Conservation (phyloP, 2,797 vertebrate species). For the Fistularia tabacaria region DNA sequence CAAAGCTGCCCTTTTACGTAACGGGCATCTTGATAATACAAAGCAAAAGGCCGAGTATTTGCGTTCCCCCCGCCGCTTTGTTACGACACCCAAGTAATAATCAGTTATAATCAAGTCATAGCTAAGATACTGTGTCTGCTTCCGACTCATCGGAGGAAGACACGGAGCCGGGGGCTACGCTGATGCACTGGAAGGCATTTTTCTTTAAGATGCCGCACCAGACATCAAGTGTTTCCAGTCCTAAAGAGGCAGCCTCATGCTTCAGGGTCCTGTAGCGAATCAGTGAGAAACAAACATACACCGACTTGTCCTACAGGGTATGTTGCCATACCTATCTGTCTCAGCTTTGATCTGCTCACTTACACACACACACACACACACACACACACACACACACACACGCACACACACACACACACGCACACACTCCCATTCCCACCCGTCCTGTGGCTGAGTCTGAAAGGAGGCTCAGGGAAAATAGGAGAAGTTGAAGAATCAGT, state of each 20-base stretch:
- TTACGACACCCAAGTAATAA: no score
- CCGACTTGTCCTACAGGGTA: conserved; percentile 39
- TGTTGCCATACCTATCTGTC: conserved; percentile 40
- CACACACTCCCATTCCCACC: background rate
- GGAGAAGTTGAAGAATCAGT: conserved; percentile 57
- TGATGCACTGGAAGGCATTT: background rate
- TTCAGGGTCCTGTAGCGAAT: conserved; percentile 31
- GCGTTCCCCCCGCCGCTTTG: no score
- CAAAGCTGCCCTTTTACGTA: no score
- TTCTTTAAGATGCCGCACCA: conserved; percentile 6
- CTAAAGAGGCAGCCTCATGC: conserved; percentile 12
- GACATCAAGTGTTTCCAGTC: conserved; percentile 19
- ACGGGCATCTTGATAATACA: no score
- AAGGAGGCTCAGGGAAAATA: conserved; percentile 31
- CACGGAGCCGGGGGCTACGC: no score
- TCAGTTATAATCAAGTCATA: no score
- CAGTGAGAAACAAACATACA: conserved; percentile 30
- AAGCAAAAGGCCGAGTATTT: no score
- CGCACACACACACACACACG: no score
- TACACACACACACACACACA: background rate
- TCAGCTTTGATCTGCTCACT: conserved; percentile 55
- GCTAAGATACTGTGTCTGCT: no score
- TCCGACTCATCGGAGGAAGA: no score
- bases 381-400: no score
- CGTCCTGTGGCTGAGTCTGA: conserved; percentile 14